Evolutionary conservation across 2,797 vertebrate genomes (phyloP).

Genomic region (Oryzias dopingdopingensis): DNA sequence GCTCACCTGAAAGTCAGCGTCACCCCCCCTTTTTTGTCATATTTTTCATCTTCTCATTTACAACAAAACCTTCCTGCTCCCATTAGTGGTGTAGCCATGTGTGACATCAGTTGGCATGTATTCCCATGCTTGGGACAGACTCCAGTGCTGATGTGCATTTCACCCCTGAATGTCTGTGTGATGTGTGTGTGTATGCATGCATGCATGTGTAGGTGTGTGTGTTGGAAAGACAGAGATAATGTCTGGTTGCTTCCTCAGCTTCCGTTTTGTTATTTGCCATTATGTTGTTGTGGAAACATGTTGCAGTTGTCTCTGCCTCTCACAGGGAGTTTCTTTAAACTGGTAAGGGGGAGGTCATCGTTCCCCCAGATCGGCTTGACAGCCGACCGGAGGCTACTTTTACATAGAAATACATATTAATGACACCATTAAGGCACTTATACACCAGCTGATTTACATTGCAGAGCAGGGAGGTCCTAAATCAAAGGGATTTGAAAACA

Average conservation of each 20-base stretch:
- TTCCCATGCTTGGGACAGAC: slow-evolving; percentile 38
- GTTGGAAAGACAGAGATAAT: neutral
- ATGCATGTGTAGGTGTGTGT: slow-evolving; percentile 3
- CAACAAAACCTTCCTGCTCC: slow-evolving; percentile 50
- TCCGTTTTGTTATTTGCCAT: slow-evolving; percentile 41
- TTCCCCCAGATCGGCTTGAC: slow-evolving; percentile 65
- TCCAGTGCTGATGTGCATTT: slow-evolving; percentile 43
- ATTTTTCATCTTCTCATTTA: slow-evolving; percentile 51
- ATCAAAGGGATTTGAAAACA: slow-evolving; percentile 71
- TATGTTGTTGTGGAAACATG: slow-evolving; percentile 38
- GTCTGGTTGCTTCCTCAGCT: slow-evolving; percentile 24
- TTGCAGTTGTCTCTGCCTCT: slow-evolving; percentile 21
- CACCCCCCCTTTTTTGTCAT: slow-evolving; percentile 33
- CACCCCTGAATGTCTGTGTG: slow-evolving; percentile 23
- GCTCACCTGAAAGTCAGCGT: slow-evolving; percentile 45
- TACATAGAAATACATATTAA: slow-evolving; percentile 72
- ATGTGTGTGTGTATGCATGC: slow-evolving; percentile 2
- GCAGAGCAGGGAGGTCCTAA: slow-evolving; percentile 46
- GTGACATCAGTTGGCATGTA: slow-evolving; percentile 42
- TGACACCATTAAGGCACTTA: slow-evolving; percentile 65
- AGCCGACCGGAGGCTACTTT: slow-evolving; percentile 45
- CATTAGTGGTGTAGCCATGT: slow-evolving; percentile 56
- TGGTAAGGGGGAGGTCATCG: slow-evolving; percentile 22
- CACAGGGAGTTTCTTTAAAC: slow-evolving; percentile 28
- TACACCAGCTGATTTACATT: slow-evolving; percentile 70